These are phyloP conservation scores for Holcopasites calliopsidis DNA, from an alignment of 1,140 invertebrate genomes.

Conservation along the genomic window DNA sequence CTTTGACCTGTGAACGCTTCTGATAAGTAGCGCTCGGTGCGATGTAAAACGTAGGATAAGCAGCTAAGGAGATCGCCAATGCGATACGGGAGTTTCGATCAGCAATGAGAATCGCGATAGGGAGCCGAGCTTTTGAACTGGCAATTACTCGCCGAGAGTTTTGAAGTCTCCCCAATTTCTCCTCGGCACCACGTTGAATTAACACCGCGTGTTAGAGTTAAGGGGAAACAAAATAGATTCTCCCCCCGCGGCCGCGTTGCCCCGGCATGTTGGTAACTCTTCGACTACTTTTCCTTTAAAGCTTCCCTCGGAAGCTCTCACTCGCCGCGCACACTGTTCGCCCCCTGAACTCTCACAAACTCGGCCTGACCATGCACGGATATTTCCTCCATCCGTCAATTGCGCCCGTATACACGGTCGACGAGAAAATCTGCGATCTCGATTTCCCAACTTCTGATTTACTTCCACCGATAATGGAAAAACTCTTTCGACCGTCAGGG, in stretches of 20 bases:
- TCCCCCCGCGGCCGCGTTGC: neutral
- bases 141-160: too few relatives aligned
- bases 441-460: too few relatives aligned
- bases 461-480: too few relatives aligned
- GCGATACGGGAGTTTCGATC: neutral
- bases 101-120: neutral
- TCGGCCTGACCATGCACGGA: too few relatives aligned
- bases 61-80: neutral
- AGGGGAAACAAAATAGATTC: conserved; percentile 6
- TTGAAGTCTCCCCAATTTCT: too few relatives aligned
- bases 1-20: conserved; percentile 47
- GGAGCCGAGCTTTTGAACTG: too few relatives aligned
- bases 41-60: conserved; percentile 43
- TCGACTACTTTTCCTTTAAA: conserved; percentile 7
- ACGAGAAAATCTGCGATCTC: too few relatives aligned
- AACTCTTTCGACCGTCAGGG: neutral
- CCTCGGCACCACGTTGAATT: neutral
- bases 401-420: neutral
- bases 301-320: conserved; percentile 2
- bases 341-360: neutral
- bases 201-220: too few relatives aligned
- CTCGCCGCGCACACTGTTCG: conserved; percentile 13
- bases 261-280: neutral
- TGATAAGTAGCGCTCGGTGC: conserved; percentile 23
- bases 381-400: too few relatives aligned